Percentiles rank a stretch among this genome's conserved stretches.
These are phyloP conservation scores for Lycaon pictus DNA, from an alignment of 2,113 vertebrate genomes.

Conservation along the genomic window DNA sequence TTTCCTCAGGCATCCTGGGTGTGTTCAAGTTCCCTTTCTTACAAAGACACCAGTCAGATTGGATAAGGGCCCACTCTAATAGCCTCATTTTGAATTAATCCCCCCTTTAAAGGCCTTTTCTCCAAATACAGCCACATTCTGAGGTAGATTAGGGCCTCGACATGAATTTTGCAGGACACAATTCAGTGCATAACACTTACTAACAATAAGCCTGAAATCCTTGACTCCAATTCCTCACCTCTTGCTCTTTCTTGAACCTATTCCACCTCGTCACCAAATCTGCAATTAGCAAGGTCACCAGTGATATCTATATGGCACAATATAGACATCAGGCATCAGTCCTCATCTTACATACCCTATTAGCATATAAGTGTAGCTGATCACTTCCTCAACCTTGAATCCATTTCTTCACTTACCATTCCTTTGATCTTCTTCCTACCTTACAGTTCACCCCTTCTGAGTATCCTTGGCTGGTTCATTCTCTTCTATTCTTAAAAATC, in stretches of 20 bases:
- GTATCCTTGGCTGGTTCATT: background rate
- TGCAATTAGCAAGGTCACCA: background rate
- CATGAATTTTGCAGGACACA: background rate
- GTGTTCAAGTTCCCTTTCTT: background rate
- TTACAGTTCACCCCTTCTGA: background rate
- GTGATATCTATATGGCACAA: background rate
- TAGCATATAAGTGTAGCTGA: no score
- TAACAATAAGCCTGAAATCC: background rate
- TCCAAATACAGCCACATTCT: background rate
- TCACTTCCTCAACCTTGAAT: background rate
- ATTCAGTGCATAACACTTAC: background rate
- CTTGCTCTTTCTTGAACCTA: background rate
- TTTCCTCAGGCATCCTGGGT: background rate
- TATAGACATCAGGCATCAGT: background rate
- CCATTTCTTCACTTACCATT: background rate
- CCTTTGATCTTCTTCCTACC: background rate
- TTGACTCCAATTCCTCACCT: background rate
- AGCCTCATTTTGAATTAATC: background rate
- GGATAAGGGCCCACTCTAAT: background rate
- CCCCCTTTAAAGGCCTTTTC: background rate
- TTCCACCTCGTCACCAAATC: background rate
- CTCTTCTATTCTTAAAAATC: background rate
- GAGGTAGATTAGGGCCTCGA: background rate
- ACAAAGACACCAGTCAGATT: background rate
- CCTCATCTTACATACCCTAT: background rate